These are phyloP conservation scores for Chaetura pelagica DNA, from an alignment of 2,113 vertebrate genomes.

Conservation along the genomic window DNA sequence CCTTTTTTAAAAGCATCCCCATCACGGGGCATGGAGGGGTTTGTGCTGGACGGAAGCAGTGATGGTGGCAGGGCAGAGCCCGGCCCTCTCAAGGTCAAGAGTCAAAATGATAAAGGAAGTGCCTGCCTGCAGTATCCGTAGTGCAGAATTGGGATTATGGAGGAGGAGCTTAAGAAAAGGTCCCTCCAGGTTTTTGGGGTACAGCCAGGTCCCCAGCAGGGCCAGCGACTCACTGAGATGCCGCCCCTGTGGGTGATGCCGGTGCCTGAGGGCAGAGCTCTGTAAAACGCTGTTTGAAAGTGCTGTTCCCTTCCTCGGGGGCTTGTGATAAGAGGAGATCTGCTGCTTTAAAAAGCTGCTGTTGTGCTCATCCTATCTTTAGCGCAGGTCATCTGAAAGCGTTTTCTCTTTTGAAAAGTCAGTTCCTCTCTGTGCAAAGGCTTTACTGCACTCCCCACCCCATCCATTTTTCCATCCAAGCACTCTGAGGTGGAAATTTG, in stretches of 20 bases:
- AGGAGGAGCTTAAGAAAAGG: not conserved
- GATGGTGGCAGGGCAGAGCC: not conserved
- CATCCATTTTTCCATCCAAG: not conserved
- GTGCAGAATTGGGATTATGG: accelerated
- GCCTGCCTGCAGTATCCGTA: accelerated
- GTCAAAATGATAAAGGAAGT: conserved; percentile 54
- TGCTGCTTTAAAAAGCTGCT: conserved; percentile 38
- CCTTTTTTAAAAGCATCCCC: not conserved
- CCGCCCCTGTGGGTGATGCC: not conserved
- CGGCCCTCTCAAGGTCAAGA: conserved; percentile 28
- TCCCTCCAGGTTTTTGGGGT: not conserved
- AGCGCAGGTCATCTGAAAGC: conserved; percentile 1
- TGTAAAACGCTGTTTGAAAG: not conserved
- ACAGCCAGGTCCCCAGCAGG: not conserved
- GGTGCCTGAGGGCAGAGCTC: not conserved
- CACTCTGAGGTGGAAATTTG: not conserved
- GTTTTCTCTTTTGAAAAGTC: not conserved
- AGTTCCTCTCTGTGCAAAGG: not conserved
- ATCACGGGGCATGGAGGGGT: accelerated
- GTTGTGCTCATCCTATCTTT: conserved; percentile 28
- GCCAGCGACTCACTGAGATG: accelerated
- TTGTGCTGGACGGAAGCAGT: not conserved
- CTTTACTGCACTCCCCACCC: accelerated
- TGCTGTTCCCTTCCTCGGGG: not conserved
- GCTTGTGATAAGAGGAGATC: not conserved